Evolutionary conservation across 2,888 invertebrate species (phyloP).

Genomic region (Hydraecia micacea): DNA sequence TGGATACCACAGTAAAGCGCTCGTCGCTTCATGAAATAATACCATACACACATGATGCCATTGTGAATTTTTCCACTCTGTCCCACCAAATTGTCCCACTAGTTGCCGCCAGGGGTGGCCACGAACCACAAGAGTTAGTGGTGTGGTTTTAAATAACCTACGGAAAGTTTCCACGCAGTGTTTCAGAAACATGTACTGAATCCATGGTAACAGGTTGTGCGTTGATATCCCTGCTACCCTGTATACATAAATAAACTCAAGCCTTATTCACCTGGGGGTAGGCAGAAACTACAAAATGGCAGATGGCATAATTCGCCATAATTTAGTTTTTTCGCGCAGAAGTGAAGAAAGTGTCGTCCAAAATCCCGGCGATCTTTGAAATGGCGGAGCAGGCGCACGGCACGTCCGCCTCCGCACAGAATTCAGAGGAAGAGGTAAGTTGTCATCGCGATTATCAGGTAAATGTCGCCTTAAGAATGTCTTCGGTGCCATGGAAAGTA

Average conservation of each 20-base stretch:
- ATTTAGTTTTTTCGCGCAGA: slow-evolving; percentile 4
- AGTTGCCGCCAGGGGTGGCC: too few species aligned
- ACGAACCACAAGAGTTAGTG: too few species aligned
- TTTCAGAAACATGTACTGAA: not conserved
- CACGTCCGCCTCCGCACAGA: slow-evolving; percentile 32
- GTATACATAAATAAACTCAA: not conserved
- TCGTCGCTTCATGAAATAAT: too few species aligned
- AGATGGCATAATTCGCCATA: not conserved
- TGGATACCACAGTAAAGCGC: too few species aligned
- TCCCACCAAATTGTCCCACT: too few species aligned
- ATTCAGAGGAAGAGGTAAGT: slow-evolving; percentile 72
- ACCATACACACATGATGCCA: too few species aligned
- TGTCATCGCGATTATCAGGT: not conserved
- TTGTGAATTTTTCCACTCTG: too few species aligned
- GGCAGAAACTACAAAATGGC: not conserved
- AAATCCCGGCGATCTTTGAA: not conserved
- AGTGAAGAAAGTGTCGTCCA: slow-evolving; percentile 1
- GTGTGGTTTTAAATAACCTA: not conserved
- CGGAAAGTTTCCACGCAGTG: not conserved
- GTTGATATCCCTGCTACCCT: too few species aligned
- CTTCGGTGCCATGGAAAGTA: not conserved
- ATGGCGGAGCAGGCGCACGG: not conserved
- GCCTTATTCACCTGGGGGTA: not conserved
- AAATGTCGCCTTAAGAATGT: not conserved
- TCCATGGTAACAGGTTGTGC: not conserved